Evolutionary conservation across 2,888 invertebrate genomes (phyloP).

Genomic region (Tridacna crocea): DNA sequence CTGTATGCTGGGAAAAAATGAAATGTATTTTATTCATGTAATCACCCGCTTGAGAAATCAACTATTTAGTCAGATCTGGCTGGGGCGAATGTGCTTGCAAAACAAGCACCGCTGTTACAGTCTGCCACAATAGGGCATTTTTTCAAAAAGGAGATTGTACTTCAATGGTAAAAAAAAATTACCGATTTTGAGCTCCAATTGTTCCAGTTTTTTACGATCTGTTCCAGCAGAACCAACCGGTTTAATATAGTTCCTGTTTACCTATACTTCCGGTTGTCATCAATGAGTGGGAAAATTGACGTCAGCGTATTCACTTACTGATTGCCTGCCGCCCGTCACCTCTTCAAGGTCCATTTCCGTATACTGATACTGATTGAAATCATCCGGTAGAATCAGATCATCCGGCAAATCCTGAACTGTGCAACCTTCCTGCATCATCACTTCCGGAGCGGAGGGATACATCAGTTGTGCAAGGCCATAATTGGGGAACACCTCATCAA

Average conservation of each 20-base stretch:
- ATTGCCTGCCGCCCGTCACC: conserved; percentile 32
- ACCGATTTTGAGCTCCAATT: too few species aligned
- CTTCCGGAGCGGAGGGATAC: conserved; percentile 1
- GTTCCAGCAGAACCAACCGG: not conserved
- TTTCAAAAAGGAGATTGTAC: too few species aligned
- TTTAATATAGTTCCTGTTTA: not conserved
- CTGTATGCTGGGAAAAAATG: not conserved
- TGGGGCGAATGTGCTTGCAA: too few species aligned
- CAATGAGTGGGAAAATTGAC: not conserved
- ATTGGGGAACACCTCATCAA: conserved; percentile 32
- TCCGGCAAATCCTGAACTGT: conserved; percentile 24
- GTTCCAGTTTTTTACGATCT: too few species aligned
- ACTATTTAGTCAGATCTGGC: too few species aligned
- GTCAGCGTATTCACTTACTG: conserved; percentile 42
- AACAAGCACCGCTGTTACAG: too few species aligned
- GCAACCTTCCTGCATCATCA: conserved; percentile 10
- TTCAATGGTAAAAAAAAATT: too few species aligned
- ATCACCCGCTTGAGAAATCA: too few species aligned
- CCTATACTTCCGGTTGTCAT: conserved; percentile 10
- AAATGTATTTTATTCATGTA: not conserved
- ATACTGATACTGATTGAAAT: conserved; percentile 25
- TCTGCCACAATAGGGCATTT: too few species aligned
- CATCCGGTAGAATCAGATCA: conserved; percentile 17
- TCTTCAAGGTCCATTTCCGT: conserved; percentile 30
- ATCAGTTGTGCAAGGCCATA: not conserved